Evolutionary conservation across 2,888 invertebrate genomes (phyloP), one percentile per base, ranked within the genome.

Genomic region (Drosophila histrio): DNA sequence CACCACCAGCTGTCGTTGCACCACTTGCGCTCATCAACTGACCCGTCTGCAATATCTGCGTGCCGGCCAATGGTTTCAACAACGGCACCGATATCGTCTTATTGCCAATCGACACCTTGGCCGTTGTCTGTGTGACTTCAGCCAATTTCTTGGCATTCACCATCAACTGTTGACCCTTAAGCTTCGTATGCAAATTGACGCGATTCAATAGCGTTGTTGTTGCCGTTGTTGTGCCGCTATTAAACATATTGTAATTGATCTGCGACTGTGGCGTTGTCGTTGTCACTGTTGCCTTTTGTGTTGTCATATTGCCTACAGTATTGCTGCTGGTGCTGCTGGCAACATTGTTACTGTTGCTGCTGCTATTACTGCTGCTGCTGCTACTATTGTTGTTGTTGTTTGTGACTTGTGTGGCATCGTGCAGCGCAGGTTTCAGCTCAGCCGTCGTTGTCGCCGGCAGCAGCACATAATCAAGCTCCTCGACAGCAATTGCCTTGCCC

Each of bases 81-180:
- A 92, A 68, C 11, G 92, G 92, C 62, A 92, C 92, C 21, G 92
- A 91, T 59, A 92, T 91, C n/a, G 90, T 92, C 52, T 91, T 91
- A 66, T 91, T 92, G 26, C 92, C 92, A 52, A 92, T 91, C 1
- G 91, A 91, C 2, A 92, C 91, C 76, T 92, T 92, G 41, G 92
- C 94, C 9, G 94, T 94, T 4, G 94, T 93, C 89, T 94, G 94
- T 2, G 93, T 93, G 1, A 93, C 93, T 78, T 94, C 94, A 54
- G 93, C 66, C 36, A 87, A 47, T 60, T 89, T 90, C 47, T 90
- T 90, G 26, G 88, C 73, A 19, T 87, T 87, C 8, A 89, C 79
- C 77, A 89, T 73, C 39, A 90, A 53, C 21, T 84, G 87, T 30
- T 88, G 85, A 19, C 80, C 88, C 58, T 89, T 90, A 32, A 89